Evolutionary conservation across 2,888 invertebrate species (phyloP).

Genomic region (Lasioglossum leucozonium): DNA sequence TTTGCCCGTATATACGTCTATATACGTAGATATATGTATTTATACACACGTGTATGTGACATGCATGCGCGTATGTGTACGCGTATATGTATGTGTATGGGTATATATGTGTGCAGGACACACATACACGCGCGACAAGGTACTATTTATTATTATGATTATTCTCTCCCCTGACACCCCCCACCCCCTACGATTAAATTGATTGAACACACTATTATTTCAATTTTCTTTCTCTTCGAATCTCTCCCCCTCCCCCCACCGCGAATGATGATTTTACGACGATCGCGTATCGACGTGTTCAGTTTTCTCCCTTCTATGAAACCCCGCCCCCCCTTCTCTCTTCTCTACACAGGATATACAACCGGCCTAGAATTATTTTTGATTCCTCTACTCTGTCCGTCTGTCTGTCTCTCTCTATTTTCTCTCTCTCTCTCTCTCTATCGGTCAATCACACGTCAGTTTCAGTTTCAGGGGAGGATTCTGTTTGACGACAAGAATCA

Average conservation of each 20-base stretch:
- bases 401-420: neutral
- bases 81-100: conserved; percentile 48
- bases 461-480: conserved; percentile 19
- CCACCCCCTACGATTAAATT: neutral
- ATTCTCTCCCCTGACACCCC: neutral
- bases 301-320: neutral
- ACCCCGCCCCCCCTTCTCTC: too few species aligned
- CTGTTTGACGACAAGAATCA: conserved; percentile 3
- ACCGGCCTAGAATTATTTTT: conserved; percentile 1
- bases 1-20: conserved; percentile 35
- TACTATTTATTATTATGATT: conserved; percentile 36
- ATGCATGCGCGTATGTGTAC: conserved; percentile 46
- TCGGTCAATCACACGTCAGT: conserved; percentile 4
- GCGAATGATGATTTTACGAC: neutral
- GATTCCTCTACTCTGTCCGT: neutral
- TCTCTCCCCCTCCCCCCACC: too few species aligned
- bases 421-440: neutral
- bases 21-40: conserved; percentile 55
- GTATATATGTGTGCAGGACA: conserved; percentile 54
- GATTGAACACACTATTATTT: neutral
- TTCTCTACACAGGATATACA: neutral
- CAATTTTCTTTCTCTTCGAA: neutral
- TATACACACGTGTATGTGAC: conserved; percentile 51
- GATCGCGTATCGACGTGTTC: neutral
- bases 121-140: conserved; percentile 60